Evolutionary conservation across 1,140 invertebrate genomes (phyloP).

Genomic region (Coenobita brevimanus): DNA sequence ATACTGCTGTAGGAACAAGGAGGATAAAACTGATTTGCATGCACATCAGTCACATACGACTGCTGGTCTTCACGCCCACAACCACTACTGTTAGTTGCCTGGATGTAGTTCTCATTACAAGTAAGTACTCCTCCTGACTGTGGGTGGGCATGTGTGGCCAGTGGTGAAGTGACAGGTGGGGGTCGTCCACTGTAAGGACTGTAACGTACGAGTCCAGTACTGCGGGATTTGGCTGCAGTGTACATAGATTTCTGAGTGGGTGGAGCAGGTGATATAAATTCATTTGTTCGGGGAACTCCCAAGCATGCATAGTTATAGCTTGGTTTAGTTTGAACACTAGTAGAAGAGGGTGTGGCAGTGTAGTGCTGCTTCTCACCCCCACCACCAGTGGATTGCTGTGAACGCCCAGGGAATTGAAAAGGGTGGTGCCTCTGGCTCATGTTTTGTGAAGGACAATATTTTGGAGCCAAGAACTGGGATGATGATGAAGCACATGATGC

Average conservation of each 20-base stretch:
- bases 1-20: constrained; percentile 55
- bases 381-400: constrained; percentile 20
- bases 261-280: constrained; percentile 41
- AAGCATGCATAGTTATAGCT: constrained; percentile 33
- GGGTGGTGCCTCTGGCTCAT: constrained; percentile 49
- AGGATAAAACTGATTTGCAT: constrained; percentile 56
- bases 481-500: constrained; percentile 27
- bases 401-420: constrained; percentile 37
- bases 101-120: constrained; percentile 26
- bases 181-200: constrained; percentile 48
- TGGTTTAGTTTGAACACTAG: constrained; percentile 4
- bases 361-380: constrained; percentile 39
- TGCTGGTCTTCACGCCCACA: constrained; percentile 60
- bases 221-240: constrained; percentile 40
- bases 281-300: constrained; percentile 27
- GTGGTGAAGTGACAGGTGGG: constrained; percentile 45
- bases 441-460: constrained; percentile 40
- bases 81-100: constrained; percentile 36
- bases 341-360: constrained; percentile 21
- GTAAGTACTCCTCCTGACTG: constrained; percentile 20
- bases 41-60: constrained; percentile 37
- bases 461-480: constrained; percentile 58
- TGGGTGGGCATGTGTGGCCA: constrained; percentile 57
- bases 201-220: constrained; percentile 31
- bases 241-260: constrained; percentile 48